A percentile compares a stretch with the other conserved stretches of the same genome.
Evolutionary conservation across 1,140 invertebrate species (phyloP).

Genomic region (Temnothorax longispinosus): DNA sequence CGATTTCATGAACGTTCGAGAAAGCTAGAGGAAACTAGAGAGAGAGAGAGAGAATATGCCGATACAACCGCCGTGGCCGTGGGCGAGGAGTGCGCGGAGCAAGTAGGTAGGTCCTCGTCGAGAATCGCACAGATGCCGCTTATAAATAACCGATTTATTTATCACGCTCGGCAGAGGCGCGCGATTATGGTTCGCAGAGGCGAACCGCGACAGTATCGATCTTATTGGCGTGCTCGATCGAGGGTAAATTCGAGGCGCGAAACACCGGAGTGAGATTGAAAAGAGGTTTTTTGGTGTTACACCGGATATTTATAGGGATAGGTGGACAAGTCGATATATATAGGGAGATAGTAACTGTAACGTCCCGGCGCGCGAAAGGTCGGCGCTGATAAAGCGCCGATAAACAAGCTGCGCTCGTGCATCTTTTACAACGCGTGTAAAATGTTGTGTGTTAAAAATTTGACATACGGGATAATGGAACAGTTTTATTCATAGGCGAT

Average conservation of each 20-base stretch:
- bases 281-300: conserved; percentile 39
- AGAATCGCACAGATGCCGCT: conserved; percentile 40
- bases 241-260: conserved; percentile 41
- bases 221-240: conserved; percentile 41
- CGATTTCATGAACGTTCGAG: conserved; percentile 23
- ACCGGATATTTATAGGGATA: conserved; percentile 26
- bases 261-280: conserved; percentile 16
- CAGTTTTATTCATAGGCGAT: conserved; percentile 38
- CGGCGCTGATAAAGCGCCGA: conserved; percentile 35
- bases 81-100: conserved; percentile 1
- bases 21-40: neutral
- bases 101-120: conserved; percentile 36
- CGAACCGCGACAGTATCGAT: conserved; percentile 31
- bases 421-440: conserved; percentile 24
- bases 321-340: conserved; percentile 15
- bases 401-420: conserved; percentile 29
- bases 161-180: conserved; percentile 38
- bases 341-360: neutral
- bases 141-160: conserved; percentile 70
- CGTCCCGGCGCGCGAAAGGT: conserved; percentile 21
- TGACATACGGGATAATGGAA: conserved; percentile 10
- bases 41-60: conserved; percentile 7
- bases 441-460: conserved; percentile 32
- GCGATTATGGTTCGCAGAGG: conserved; percentile 15
- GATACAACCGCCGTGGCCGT: neutral